These are phyloP conservation scores for Origma solitaria DNA, from an alignment of 2,113 vertebrate genomes.

Conservation along the genomic window DNA sequence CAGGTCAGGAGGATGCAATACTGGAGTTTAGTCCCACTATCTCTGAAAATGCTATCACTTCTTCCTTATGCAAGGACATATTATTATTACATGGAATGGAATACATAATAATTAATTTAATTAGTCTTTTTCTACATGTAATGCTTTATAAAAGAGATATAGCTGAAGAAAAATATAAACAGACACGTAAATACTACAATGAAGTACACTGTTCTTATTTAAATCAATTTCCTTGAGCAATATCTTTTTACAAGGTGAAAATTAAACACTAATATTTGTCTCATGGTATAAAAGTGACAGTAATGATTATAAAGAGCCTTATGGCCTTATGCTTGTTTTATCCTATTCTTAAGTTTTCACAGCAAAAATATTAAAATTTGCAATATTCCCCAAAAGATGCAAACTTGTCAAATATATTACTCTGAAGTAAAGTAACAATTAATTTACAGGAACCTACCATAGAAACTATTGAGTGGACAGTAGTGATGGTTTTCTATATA, in stretches of 20 bases:
- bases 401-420: conserved; percentile 57
- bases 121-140: not conserved
- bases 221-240: conserved; percentile 18
- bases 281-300: conserved; percentile 40
- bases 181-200: not conserved
- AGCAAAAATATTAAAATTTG: conserved; percentile 50
- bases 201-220: not conserved
- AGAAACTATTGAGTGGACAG: conserved; percentile 45
- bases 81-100: not conserved
- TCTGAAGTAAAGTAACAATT: conserved; percentile 53
- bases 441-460: conserved; percentile 21
- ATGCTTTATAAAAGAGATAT: conserved; percentile 24
- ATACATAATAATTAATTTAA: not conserved
- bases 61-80: not conserved
- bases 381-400: conserved; percentile 46
- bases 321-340: not conserved
- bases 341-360: conserved; percentile 7
- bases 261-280: not conserved
- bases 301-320: not conserved
- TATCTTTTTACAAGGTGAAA: conserved; percentile 38
- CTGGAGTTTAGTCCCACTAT: not conserved
- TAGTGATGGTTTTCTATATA: conserved; percentile 57
- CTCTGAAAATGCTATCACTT: not conserved
- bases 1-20: not conserved
- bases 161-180: not conserved